phyloP scores from a whole-genome alignment of 2,888 invertebrate species.

The Lysandra bellargus region DNA sequence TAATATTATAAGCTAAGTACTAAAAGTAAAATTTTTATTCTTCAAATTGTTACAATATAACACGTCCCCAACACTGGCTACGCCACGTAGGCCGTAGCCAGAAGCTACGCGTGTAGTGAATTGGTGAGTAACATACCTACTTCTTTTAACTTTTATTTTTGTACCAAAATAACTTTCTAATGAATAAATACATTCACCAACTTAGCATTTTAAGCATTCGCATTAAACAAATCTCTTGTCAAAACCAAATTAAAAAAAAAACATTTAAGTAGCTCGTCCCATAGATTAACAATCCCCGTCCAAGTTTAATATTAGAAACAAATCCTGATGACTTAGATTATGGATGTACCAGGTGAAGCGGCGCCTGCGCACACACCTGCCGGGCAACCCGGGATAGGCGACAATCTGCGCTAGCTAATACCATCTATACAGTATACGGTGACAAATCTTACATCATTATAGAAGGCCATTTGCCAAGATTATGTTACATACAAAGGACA shows the following conservation, averaged over 20 bases:
- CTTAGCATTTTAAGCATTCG: too few relatives aligned
- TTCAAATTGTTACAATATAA: too few relatives aligned
- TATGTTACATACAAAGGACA: neutral
- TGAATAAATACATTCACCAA: too few relatives aligned
- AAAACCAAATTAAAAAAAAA: neutral
- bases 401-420: conserved; percentile 5
- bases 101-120: neutral
- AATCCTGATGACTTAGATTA: neutral
- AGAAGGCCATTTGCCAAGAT: neutral
- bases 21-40: neutral
- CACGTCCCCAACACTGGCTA: neutral
- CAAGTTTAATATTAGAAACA: conserved; percentile 14
- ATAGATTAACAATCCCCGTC: neutral
- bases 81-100: neutral
- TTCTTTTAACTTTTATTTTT: neutral
- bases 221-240: neutral
- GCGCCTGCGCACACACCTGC: conserved; percentile 37
- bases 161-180: neutral
- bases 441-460: conserved; percentile 17
- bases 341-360: conserved; percentile 12
- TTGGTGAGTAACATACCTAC: neutral
- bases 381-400: conserved; percentile 27
- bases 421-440: neutral
- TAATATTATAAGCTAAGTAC: neutral
- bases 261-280: neutral